Evolutionary conservation across 2,888 invertebrate species (phyloP), one percentile per base, ranked within the genome.

Genomic region (Leptopilina myrica): DNA sequence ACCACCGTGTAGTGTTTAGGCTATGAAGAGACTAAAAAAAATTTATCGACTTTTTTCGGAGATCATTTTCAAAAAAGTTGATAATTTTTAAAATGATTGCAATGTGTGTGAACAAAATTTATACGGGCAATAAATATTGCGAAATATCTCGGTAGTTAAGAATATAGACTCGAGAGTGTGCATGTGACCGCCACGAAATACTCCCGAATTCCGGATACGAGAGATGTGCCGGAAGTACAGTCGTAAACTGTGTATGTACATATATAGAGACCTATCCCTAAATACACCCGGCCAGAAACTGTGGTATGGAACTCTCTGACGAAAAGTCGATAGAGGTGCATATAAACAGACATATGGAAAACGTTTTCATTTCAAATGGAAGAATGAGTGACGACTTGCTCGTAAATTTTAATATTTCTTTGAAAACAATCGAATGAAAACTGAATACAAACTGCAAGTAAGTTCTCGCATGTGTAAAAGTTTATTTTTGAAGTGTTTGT

Each of bases 151-250:
- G 76, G 33, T 78, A 76, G 64, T 69, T 76, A 69, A 79, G 49
- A 78, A 78, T 64, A 49, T 33, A 33, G 33, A 33, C 49, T 11
- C 2, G 49, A 49, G 49, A 9, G 49, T 76, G 69, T 81, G 81
- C 79, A 75, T 79, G 80, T 49, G 78, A 33, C 78, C 79, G 76
- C 79, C 80, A 78, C 78, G 80, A 82, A 85, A 85, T 78, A 80
- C 79, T 81, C 78, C 77, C 64, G 66, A 82, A 46, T 66, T 64
- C 83, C 79, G 80, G 82, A 82, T 84, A 80, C 78, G 65, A 78
- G 65, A 78, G 79, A n/a, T 77, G 77, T 73, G 80, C 77, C 84
- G 85, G 84, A 85, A 85, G 82, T 81, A 79, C 82, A 84, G 80
- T 80, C 84, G 82, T 85, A 85, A 84, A 84, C 79, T 78, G 77